phyloP scores from a whole-genome alignment of 2,113 vertebrate genomes.

The Phrynosoma platyrhinos region DNA sequence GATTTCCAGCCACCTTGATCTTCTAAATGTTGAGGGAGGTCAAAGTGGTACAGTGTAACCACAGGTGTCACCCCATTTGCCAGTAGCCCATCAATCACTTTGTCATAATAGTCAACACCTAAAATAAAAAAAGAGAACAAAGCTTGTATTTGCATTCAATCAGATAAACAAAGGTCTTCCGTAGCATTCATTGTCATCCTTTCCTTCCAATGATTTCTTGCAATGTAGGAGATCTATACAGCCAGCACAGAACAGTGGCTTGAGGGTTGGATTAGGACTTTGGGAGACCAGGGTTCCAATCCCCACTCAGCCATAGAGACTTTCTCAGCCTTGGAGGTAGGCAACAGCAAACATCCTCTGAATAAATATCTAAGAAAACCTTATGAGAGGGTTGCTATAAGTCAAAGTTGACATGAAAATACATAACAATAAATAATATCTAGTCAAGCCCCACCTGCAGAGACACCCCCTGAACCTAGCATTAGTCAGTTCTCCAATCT shows the following conservation, averaged over 20 bases:
- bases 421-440: too few relatives aligned
- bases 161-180: not conserved
- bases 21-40: constrained; percentile 83
- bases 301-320: too few relatives aligned
- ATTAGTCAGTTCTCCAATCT: not conserved
- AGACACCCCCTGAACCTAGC: too few relatives aligned
- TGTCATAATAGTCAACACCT: constrained; percentile 84
- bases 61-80: constrained; percentile 74
- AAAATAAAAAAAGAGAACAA: constrained; percentile 34
- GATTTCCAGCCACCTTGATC: constrained; percentile 80
- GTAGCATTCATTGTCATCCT: not conserved
- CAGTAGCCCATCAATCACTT: constrained; percentile 82
- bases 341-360: too few relatives aligned
- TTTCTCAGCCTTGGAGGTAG: too few relatives aligned
- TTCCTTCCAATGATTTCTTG: not conserved
- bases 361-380: too few relatives aligned
- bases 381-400: too few relatives aligned
- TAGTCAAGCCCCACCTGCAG: too few relatives aligned
- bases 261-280: too few relatives aligned
- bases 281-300: too few relatives aligned
- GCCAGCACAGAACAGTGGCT: too few relatives aligned
- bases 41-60: constrained; percentile 84
- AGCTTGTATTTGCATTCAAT: not conserved
- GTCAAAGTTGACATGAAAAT: too few relatives aligned
- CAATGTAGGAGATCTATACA: not conserved